Conservation (phyloP, 2,113 vertebrate genomes). For the Jacana jacana region DNA sequence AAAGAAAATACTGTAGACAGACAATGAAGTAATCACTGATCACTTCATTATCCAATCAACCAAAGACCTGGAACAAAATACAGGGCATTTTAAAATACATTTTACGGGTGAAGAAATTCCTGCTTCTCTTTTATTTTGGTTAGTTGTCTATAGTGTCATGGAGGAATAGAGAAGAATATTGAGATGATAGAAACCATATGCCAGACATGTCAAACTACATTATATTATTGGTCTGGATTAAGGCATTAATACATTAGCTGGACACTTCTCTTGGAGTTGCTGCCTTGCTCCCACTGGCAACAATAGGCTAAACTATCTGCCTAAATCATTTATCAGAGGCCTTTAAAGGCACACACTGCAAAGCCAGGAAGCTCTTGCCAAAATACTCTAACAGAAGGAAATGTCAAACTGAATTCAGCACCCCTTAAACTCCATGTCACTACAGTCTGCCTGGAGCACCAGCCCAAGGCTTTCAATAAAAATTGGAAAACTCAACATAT, state of each 20-base stretch:
- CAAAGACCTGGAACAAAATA: conserved; percentile 43
- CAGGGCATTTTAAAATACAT: conserved; percentile 29
- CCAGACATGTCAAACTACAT: conserved; percentile 59
- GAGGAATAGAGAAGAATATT: conserved; percentile 57
- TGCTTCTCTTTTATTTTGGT: conserved; percentile 67
- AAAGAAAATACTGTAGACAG: conserved; percentile 23
- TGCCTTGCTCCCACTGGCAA: conserved; percentile 51
- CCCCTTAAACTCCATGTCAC: not conserved
- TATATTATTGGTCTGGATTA: conserved; percentile 57
- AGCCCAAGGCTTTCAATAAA: not conserved
- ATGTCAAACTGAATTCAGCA: not conserved
- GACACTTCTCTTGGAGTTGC: conserved; percentile 37
- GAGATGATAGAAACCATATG: conserved; percentile 67
- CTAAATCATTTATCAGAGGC: conserved; percentile 63
- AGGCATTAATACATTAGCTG: conserved; percentile 63
- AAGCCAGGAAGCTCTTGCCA: conserved; percentile 38
- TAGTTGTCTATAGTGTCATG: conserved; percentile 48
- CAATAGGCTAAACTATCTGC: conserved; percentile 57
- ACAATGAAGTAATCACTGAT: conserved; percentile 34
- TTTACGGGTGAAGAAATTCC: conserved; percentile 50
- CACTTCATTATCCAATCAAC: conserved; percentile 48
- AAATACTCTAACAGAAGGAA: conserved; percentile 46
- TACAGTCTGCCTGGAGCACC: not conserved
- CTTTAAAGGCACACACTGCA: conserved; percentile 29
- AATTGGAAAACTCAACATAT: not conserved